Evolutionary conservation across 2,113 vertebrate species (phyloP).

Genomic region (Hypomesus transpacificus): DNA sequence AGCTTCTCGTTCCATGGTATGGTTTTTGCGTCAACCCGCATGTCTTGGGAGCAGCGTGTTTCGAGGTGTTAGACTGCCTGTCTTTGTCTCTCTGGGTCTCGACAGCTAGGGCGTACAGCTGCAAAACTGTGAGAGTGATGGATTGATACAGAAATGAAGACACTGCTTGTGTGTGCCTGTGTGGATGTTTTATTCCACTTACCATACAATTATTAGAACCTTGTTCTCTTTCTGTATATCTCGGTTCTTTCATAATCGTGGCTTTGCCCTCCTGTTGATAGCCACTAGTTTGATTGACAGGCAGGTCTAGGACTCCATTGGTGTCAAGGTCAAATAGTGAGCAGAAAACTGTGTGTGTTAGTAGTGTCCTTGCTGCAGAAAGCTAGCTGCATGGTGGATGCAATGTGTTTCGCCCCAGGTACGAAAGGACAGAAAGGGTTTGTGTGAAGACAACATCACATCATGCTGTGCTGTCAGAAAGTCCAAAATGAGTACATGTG

Average conservation of each 20-base stretch:
- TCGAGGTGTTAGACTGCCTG: not conserved
- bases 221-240: not conserved
- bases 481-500: slow-evolving; percentile 8
- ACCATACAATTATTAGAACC: not conserved
- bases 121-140: not conserved
- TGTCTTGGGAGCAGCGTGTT: no score
- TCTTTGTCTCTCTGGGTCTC: not conserved
- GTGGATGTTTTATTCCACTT: not conserved
- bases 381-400: no score
- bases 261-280: no score
- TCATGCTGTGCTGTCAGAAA: slow-evolving; percentile 3
- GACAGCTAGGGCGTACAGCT: not conserved
- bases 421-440: not conserved
- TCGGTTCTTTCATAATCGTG: not conserved
- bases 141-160: not conserved
- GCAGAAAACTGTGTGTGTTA: not conserved
- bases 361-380: no score
- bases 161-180: not conserved
- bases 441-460: no score
- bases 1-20: no score
- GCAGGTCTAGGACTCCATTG: no score
- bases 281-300: no score
- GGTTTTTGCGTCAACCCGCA: no score
- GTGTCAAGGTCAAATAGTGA: no score
- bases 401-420: not conserved